These are phyloP conservation scores for Pseudomyrmex dendroicus DNA, from an alignment of 1,140 invertebrate genomes.

Conservation along the genomic window DNA sequence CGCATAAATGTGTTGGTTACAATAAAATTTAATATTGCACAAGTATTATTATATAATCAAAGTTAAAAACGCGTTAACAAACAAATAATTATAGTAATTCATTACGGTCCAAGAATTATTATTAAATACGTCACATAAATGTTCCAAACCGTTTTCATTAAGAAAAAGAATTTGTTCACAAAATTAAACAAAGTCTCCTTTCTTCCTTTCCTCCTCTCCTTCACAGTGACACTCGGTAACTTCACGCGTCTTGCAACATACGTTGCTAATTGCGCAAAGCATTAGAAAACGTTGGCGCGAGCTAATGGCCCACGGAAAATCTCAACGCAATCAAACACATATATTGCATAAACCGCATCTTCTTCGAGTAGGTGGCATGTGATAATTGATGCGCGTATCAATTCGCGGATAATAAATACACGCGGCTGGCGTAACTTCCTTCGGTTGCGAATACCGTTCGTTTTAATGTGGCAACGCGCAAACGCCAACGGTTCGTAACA, in stretches of 20 bases:
- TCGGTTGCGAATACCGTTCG: slow-evolving; percentile 31
- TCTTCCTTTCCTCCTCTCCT: too few species aligned
- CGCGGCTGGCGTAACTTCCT: slow-evolving; percentile 3
- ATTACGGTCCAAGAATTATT: too few species aligned
- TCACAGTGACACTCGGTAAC: neutral
- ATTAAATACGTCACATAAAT: too few species aligned
- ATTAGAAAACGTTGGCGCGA: slow-evolving; percentile 27
- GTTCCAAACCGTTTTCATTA: too few species aligned
- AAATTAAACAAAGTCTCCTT: too few species aligned
- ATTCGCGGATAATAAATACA: slow-evolving; percentile 19
- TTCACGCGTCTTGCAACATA: neutral
- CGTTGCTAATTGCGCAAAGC: slow-evolving; percentile 23
- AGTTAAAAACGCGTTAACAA: too few species aligned
- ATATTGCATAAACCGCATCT: neutral
- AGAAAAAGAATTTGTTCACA: too few species aligned
- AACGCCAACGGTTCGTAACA: slow-evolving; percentile 13
- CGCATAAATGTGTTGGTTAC: too few species aligned
- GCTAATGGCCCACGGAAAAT: neutral
- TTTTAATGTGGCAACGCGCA: slow-evolving; percentile 36
- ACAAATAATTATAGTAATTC: too few species aligned
- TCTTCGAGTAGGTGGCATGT: slow-evolving; percentile 6
- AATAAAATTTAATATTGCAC: too few species aligned
- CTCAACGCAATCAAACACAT: slow-evolving; percentile 22
- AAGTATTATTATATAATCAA: too few species aligned
- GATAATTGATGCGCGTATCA: neutral